These are phyloP conservation scores for Micromys minutus DNA, from an alignment of 2,113 vertebrate species.

Conservation along the genomic window DNA sequence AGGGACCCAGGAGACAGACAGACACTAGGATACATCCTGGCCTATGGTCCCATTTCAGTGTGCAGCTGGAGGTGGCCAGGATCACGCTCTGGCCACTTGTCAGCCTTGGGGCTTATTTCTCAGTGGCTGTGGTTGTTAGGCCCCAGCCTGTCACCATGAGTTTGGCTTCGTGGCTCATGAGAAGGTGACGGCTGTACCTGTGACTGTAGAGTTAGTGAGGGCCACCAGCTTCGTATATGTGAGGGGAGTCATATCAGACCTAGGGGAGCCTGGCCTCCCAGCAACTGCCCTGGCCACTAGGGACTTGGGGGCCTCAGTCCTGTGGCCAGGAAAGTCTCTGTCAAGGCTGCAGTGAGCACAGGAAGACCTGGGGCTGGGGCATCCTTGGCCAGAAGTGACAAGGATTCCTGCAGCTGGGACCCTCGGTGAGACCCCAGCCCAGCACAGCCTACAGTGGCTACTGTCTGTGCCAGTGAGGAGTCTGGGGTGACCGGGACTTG, in stretches of 20 bases:
- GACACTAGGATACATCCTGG: neutral
- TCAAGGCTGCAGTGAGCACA: neutral
- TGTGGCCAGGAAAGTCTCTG: neutral
- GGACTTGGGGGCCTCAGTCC: neutral
- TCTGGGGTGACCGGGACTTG: neutral
- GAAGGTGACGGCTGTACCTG: neutral
- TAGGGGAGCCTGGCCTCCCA: neutral
- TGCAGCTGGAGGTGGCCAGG: fast-evolving
- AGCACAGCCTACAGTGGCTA: neutral
- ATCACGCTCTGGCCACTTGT: neutral
- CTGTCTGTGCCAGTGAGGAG: neutral
- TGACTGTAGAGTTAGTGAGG: neutral
- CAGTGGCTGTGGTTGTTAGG: neutral
- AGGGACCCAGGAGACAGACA: neutral
- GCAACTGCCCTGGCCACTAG: neutral
- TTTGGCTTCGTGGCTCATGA: neutral
- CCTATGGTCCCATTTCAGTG: neutral
- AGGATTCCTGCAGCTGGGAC: neutral
- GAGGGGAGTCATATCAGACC: neutral
- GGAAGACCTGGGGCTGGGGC: neutral
- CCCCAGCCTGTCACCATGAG: neutral
- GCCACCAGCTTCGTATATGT: neutral
- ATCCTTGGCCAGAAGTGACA: neutral
- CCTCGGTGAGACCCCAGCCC: neutral
- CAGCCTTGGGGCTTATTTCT: fast-evolving